These are phyloP conservation scores for Bruchidius siliquastri DNA, from an alignment of 2,888 invertebrate species.

Conservation along the genomic window DNA sequence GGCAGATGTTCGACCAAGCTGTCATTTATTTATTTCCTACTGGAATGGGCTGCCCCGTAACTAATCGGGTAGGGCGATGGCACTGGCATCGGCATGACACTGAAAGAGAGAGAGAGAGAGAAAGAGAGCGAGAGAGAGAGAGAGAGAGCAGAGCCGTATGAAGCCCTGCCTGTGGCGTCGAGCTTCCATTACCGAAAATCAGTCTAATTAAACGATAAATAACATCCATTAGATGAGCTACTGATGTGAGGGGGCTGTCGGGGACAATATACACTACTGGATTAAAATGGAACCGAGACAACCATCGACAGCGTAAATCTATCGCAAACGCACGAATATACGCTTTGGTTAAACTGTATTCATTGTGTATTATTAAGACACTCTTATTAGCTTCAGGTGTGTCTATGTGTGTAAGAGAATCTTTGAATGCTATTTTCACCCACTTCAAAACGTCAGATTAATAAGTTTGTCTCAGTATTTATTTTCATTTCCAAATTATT, in stretches of 20 bases:
- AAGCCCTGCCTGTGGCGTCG: background rate
- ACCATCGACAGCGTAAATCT: background rate
- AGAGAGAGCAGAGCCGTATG: too few relatives aligned
- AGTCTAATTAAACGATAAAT: constrained; percentile 13
- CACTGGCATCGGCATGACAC: background rate
- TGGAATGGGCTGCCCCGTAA: background rate
- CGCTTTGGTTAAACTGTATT: background rate
- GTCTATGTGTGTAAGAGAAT: too few relatives aligned
- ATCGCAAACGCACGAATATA: background rate
- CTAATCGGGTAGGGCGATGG: background rate
- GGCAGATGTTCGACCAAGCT: too few relatives aligned
- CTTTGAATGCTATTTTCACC: too few relatives aligned
- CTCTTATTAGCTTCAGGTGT: too few relatives aligned
- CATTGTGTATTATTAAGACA: too few relatives aligned
- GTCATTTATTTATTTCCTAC: background rate
- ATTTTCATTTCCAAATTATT: too few relatives aligned
- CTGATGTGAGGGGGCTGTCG: background rate
- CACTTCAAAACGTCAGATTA: too few relatives aligned
- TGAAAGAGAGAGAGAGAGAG: background rate
- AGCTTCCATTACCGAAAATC: constrained; percentile 6
- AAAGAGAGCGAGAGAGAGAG: background rate
- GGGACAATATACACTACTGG: background rate
- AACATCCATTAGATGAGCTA: constrained; percentile 5
- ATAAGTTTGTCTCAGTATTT: too few relatives aligned
- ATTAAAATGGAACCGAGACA: background rate